These are phyloP conservation scores for Cirrhinus molitorella DNA, from an alignment of 2,797 vertebrate species.

Conservation along the genomic window DNA sequence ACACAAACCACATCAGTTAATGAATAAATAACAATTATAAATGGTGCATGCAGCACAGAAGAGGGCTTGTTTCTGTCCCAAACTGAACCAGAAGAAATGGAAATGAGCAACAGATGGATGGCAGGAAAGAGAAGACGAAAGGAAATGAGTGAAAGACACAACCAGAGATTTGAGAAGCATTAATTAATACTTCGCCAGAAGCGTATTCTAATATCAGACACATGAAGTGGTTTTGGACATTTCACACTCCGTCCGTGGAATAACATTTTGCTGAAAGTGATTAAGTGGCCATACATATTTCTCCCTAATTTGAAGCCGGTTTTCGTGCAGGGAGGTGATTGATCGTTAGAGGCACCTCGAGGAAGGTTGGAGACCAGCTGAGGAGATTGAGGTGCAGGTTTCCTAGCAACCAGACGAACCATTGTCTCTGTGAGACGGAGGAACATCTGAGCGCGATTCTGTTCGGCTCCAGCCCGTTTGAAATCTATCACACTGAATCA, in stretches of 20 bases:
- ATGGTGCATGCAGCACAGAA: constrained; percentile 69
- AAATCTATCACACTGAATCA: constrained; percentile 68
- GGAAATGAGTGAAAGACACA: constrained; percentile 73
- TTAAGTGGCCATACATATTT: constrained; percentile 26
- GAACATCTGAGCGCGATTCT: constrained; percentile 68
- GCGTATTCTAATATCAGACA: constrained; percentile 50
- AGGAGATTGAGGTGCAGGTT: constrained; percentile 70
- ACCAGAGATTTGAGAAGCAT: constrained; percentile 69
- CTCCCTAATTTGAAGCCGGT: constrained; percentile 37
- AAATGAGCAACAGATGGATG: constrained; percentile 82
- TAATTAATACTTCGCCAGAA: constrained; percentile 69
- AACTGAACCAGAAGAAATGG: constrained; percentile 71
- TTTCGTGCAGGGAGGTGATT: constrained; percentile 59
- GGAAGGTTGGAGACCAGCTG: constrained; percentile 66
- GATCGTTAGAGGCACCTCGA: constrained; percentile 65
- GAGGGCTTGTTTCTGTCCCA: constrained; percentile 13
- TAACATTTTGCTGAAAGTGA: constrained; percentile 27
- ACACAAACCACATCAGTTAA: constrained; percentile 59
- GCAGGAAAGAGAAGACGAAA: constrained; percentile 69
- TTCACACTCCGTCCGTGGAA: constrained; percentile 43
- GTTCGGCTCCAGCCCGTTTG: constrained; percentile 55
- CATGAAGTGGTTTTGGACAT: constrained; percentile 48
- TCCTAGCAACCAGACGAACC: constrained; percentile 76
- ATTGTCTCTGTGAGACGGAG: constrained; percentile 75
- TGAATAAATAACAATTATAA: constrained; percentile 66